A percentile compares a stretch with the other conserved stretches of the same genome.
Conservation (phyloP, 2,888 invertebrate genomes). For the Hecatera dysodea region DNA sequence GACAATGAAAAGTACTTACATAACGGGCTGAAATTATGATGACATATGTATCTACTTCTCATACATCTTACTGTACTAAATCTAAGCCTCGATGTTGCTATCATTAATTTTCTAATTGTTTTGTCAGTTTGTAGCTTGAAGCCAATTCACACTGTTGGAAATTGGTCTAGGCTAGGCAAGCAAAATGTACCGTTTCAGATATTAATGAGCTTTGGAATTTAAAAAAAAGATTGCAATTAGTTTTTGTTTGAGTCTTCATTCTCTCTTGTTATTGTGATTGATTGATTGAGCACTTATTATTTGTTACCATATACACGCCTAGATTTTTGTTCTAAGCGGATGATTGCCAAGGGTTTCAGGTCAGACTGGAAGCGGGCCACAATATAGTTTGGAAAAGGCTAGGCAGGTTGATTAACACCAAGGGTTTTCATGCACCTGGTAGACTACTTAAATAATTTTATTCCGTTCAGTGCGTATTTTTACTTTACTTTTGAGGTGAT, state of each 20-base stretch:
- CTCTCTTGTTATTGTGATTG: slow-evolving; percentile 11
- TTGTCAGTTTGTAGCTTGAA: slow-evolving; percentile 50
- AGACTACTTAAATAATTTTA: too few species aligned
- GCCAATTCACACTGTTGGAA: slow-evolving; percentile 37
- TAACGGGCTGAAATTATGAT: slow-evolving; percentile 14
- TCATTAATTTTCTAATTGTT: slow-evolving; percentile 57
- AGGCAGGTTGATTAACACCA: too few species aligned
- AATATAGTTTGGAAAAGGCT: too few species aligned
- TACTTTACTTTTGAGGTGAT: neutral
- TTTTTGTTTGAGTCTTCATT: slow-evolving; percentile 19
- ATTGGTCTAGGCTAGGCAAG: slow-evolving; percentile 46
- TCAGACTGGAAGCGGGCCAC: too few species aligned
- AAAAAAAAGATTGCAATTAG: slow-evolving; percentile 23
- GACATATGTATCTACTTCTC: slow-evolving; percentile 1
- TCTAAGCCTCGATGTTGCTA: slow-evolving; percentile 7
- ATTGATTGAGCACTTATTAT: slow-evolving; percentile 28
- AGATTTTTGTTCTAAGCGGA: neutral
- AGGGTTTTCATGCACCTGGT: too few species aligned
- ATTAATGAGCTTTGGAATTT: slow-evolving; percentile 17
- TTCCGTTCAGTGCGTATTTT: neutral
- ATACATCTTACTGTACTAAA: neutral
- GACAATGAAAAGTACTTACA: neutral
- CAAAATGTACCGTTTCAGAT: slow-evolving; percentile 44
- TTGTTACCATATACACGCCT: neutral
- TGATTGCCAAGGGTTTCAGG: neutral